Evolutionary conservation across 2,888 invertebrate species (phyloP), one percentile per base, ranked within the genome.

Genomic region (Nymphalis polychloros): DNA sequence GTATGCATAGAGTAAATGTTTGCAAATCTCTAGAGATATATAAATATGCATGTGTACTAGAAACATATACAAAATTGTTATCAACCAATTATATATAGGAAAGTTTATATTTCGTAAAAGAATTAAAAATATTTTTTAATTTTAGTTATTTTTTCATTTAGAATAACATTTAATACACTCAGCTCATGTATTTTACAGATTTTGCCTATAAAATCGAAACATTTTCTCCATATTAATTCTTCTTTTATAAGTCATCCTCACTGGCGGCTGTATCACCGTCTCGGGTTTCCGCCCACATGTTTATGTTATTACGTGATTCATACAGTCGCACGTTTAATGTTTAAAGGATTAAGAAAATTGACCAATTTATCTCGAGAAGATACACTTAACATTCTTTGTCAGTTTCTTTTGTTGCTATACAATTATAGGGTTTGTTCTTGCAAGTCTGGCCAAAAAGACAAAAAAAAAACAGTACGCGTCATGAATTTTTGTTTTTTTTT

Each of bases 341-440:
- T 68, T 67, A 50, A 64, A 52, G 55, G 49, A 67, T 67, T 68
- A 70, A 50, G 50, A 65, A 59, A 67, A 69, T 69, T 72, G 64
- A 64, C 59, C 67, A 67, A 67, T 70, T 68, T 20, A 55, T 63
- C 67, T 67, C 61, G 50, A 65, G 6, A 31, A 31, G 59, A 69
- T 64, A 65, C 49, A 50, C 55, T 66, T 64, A 67, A 55, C 61
- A 68, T 72, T 69, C 63, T 59, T 59, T 19, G 50, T 46, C 60
- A 27, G 59, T 27, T 41, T 19, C 53, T 48, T 52, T 35, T 50
- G 57, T 60, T 64, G 46, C 53, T 17, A 55, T 52, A 8, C 31
- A 17, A 55, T 55, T 31, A 27, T 17, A 17, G 23, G 1, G 52
- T 52, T 52, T 41, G 13, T 41, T 41, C 13, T 10, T 2, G 41